Evolutionary conservation across 2,113 vertebrate genomes (phyloP).

Genomic region (Otus sunia): DNA sequence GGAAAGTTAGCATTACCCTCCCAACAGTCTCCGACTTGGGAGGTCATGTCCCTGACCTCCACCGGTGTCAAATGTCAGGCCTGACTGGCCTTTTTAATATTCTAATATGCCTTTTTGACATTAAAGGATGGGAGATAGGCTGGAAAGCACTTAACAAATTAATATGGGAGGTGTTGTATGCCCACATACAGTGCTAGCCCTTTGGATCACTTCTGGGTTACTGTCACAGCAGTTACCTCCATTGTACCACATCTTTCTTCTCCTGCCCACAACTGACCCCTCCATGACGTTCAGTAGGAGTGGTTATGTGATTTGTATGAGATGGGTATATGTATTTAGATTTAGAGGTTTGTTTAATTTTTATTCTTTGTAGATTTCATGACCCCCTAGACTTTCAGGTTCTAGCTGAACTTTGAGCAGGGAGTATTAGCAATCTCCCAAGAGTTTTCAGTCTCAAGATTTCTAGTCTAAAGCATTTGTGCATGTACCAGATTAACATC

Average conservation of each 20-base stretch:
- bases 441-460: background rate
- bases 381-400: background rate
- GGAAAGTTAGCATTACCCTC: background rate
- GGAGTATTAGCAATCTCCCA: background rate
- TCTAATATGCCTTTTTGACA: background rate
- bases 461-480: background rate
- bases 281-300: fast-evolving
- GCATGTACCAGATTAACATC: background rate
- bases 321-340: background rate
- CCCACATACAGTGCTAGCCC: background rate
- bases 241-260: background rate
- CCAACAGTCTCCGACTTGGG: background rate
- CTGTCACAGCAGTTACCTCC: background rate
- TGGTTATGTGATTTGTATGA: background rate
- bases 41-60: background rate
- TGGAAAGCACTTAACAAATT: background rate
- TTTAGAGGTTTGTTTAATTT: background rate
- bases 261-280: background rate
- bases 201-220: background rate
- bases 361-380: background rate
- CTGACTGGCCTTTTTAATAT: constrained; percentile 7
- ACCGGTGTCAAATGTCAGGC: background rate
- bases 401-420: background rate
- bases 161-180: fast-evolving
- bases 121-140: background rate